A percentile compares a stretch with the other conserved stretches of the same genome.
phyloP scores from a whole-genome alignment of 2,888 invertebrate species.

The Ceratothoa steindachneri region DNA sequence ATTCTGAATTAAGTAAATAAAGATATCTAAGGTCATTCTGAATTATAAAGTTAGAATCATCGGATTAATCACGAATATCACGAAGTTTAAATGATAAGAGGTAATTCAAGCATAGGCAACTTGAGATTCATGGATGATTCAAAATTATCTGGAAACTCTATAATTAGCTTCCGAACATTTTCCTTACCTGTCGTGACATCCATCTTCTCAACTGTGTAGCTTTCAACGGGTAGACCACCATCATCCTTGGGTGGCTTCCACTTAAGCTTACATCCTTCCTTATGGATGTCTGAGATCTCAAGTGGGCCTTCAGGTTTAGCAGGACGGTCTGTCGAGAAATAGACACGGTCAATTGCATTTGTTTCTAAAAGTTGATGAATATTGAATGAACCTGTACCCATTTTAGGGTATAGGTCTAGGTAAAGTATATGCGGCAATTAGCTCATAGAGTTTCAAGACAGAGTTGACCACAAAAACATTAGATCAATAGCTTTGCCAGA shows the following conservation, averaged over 20 bases:
- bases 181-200: constrained; percentile 80
- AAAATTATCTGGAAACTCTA: no score
- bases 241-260: constrained; percentile 96
- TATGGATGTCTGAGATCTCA: constrained; percentile 83
- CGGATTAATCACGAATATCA: no score
- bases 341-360: background rate
- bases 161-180: no score
- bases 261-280: constrained; percentile 85
- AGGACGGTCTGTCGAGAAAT: constrained; percentile 67
- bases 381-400: background rate
- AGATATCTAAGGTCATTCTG: no score
- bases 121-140: no score
- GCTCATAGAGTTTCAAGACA: background rate
- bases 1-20: no score
- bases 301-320: constrained; percentile 86
- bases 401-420: background rate
- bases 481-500: no score
- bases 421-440: background rate
- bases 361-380: background rate
- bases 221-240: constrained; percentile 84
- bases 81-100: no score
- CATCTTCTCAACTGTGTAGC: constrained; percentile 92
- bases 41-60: no score
- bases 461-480: no score
- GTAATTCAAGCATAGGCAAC: no score